Conservation (phyloP, 2,888 invertebrate species). For the Calameuta filiformis region DNA sequence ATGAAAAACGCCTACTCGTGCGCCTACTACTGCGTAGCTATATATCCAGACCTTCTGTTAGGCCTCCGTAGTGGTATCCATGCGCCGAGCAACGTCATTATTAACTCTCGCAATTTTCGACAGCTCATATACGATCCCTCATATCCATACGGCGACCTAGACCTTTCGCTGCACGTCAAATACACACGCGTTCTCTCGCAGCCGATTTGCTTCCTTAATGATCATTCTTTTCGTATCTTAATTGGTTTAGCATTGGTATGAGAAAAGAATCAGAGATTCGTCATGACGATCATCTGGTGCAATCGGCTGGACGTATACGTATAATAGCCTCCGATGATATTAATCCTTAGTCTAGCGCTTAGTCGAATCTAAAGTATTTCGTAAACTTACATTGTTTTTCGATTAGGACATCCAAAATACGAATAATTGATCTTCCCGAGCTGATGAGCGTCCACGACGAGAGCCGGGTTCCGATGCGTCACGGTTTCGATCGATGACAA, state of each 20-base stretch:
- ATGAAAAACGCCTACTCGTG: not conserved
- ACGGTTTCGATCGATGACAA: not conserved
- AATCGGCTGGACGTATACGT: not conserved
- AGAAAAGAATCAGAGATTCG: not conserved
- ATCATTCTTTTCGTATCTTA: not conserved
- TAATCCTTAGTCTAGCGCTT: not conserved
- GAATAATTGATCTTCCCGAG: conserved; percentile 30
- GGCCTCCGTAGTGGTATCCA: too few relatives aligned
- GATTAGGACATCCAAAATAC: conserved; percentile 48
- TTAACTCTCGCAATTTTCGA: not conserved
- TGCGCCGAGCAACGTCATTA: not conserved
- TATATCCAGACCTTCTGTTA: not conserved
- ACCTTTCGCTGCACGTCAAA: conserved; percentile 47
- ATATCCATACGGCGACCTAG: conserved; percentile 45
- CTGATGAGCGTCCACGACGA: not conserved
- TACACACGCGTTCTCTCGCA: conserved; percentile 26
- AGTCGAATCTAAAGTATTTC: not conserved
- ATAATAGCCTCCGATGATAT: not conserved
- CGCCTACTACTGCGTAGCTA: not conserved
- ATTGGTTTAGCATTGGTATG: not conserved
- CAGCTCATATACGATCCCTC: not conserved
- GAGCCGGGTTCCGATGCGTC: not conserved
- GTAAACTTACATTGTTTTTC: conserved; percentile 54
- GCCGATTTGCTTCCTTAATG: conserved; percentile 38
- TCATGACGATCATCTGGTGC: not conserved